phyloP scores from a whole-genome alignment of 2,888 invertebrate species.

The Malthinus flaveolus region DNA sequence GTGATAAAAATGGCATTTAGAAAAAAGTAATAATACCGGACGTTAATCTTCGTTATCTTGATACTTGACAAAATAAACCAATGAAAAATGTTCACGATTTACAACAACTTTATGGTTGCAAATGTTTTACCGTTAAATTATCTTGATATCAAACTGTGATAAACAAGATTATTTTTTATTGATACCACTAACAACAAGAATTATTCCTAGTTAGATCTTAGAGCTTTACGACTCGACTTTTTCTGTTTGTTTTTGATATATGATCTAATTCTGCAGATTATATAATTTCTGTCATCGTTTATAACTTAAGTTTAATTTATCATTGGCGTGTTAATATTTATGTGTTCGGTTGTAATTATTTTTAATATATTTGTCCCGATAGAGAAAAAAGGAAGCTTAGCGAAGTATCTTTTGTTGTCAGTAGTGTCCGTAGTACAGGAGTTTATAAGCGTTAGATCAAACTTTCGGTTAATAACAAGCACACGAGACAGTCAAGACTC shows the following conservation, averaged over 20 bases:
- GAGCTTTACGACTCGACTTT: conserved; percentile 15
- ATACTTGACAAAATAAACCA: conserved; percentile 18
- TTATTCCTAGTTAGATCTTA: conserved; percentile 17
- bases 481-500: too few species aligned
- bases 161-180: conserved; percentile 25
- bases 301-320: too few species aligned
- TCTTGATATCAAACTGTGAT: conserved; percentile 26
- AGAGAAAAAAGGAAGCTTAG: too few species aligned
- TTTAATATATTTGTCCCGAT: too few species aligned
- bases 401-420: too few species aligned
- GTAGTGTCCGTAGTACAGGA: too few species aligned
- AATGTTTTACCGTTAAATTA: conserved; percentile 25
- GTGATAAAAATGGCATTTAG: conserved; percentile 9
- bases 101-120: conserved; percentile 16
- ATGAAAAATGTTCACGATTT: conserved; percentile 18
- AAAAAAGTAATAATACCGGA: conserved; percentile 7
- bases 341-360: too few species aligned
- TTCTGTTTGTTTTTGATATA: conserved; percentile 6
- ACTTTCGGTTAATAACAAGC: too few species aligned
- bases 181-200: conserved; percentile 16
- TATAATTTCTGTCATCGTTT: too few species aligned
- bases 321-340: too few species aligned
- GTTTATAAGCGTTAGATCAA: too few species aligned
- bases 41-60: conserved; percentile 9
- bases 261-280: too few species aligned